Conservation (phyloP, 2,888 invertebrate genomes). For the Antheraea yamamai region DNA sequence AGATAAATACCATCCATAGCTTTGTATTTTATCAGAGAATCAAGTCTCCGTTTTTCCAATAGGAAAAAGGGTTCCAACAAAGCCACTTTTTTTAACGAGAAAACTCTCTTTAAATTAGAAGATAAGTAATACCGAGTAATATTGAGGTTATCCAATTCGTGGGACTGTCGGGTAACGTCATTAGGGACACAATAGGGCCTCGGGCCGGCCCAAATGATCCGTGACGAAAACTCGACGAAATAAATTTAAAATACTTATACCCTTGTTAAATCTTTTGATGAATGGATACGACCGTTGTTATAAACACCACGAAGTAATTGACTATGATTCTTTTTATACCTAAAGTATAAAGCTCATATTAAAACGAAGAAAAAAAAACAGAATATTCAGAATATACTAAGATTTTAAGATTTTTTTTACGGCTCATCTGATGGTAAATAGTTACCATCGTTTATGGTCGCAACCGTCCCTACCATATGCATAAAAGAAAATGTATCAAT, state of each 20-base stretch:
- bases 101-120: conserved; percentile 51
- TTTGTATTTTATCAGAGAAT: conserved; percentile 62
- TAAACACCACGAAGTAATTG: conserved; percentile 20
- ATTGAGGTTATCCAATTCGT: conserved; percentile 61
- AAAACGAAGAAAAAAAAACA: not conserved
- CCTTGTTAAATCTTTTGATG: conserved; percentile 63
- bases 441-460: too few species aligned
- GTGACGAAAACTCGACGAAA: conserved; percentile 68
- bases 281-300: conserved; percentile 45
- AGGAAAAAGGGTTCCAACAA: conserved; percentile 52
- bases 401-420: too few species aligned
- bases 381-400: too few species aligned
- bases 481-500: too few species aligned
- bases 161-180: conserved; percentile 60
- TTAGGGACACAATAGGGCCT: conserved; percentile 62
- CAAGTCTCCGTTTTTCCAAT: conserved; percentile 50
- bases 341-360: not conserved
- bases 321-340: conserved; percentile 8
- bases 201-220: conserved; percentile 61
- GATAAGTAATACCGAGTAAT: conserved; percentile 55
- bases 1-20: conserved; percentile 50
- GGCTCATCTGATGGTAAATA: too few species aligned
- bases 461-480: too few species aligned
- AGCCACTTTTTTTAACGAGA: conserved; percentile 52
- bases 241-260: conserved; percentile 76